These are phyloP conservation scores for Gavia stellata DNA, from an alignment of 2,113 vertebrate species.

Conservation along the genomic window DNA sequence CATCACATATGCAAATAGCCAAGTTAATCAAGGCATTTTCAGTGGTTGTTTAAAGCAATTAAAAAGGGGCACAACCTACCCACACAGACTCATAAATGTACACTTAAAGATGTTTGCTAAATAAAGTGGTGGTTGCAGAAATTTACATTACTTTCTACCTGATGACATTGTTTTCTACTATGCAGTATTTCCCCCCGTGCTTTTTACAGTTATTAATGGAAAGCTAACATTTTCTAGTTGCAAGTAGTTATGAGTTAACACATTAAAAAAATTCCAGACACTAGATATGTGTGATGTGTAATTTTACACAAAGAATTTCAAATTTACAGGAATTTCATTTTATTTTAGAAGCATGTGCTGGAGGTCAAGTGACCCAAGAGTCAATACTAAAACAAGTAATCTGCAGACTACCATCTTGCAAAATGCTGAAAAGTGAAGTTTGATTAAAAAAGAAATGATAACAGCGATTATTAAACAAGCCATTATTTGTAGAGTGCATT, in stretches of 20 bases:
- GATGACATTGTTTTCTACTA: not conserved
- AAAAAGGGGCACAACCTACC: not conserved
- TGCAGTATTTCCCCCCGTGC: not conserved
- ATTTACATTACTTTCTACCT: not conserved
- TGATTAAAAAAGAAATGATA: not conserved
- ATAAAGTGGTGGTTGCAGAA: not conserved
- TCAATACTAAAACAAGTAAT: not conserved
- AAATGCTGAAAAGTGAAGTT: not conserved
- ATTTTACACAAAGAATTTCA: not conserved
- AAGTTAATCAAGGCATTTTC: not conserved
- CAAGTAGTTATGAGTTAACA: not conserved
- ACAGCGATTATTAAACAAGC: not conserved
- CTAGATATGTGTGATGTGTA: not conserved
- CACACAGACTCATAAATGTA: not conserved
- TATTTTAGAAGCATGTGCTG: not conserved
- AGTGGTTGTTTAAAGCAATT: not conserved
- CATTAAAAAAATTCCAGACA: not conserved
- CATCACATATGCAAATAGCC: not conserved
- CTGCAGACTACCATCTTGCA: not conserved
- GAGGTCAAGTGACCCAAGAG: constrained; percentile 15
- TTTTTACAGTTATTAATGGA: not conserved
- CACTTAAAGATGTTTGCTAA: not conserved
- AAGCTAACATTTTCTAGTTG: not conserved
- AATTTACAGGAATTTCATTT: not conserved
- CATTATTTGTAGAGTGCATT: not conserved